Conservation (phyloP, 2,888 invertebrate species). For the Atrina japonica region DNA sequence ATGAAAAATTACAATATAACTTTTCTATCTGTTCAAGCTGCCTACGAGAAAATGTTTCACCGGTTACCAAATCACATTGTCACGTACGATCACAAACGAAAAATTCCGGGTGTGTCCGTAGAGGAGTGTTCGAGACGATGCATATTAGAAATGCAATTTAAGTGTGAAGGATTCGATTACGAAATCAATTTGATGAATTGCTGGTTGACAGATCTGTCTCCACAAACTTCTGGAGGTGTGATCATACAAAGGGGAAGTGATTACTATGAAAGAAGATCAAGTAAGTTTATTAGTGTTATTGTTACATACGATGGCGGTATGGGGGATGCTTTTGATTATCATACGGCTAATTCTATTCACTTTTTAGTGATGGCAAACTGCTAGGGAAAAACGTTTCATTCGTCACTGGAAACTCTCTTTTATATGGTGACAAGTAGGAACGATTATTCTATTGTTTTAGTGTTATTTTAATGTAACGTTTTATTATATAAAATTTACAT, state of each 20-base stretch:
- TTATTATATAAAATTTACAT: too few relatives aligned
- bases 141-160: slow-evolving; percentile 72
- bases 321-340: too few relatives aligned
- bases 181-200: slow-evolving; percentile 66
- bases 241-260: slow-evolving; percentile 65
- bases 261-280: slow-evolving; percentile 71
- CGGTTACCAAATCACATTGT: slow-evolving; percentile 76
- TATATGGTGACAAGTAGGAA: too few relatives aligned
- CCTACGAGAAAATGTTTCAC: slow-evolving; percentile 72
- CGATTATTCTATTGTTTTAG: too few relatives aligned
- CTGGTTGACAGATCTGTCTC: slow-evolving; percentile 71
- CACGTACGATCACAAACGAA: slow-evolving; percentile 69
- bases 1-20: too few relatives aligned
- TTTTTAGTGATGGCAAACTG: too few relatives aligned
- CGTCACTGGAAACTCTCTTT: not conserved
- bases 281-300: slow-evolving; percentile 50
- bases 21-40: too few relatives aligned
- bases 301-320: not conserved
- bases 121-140: slow-evolving; percentile 78
- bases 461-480: too few relatives aligned
- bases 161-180: slow-evolving; percentile 74
- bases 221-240: slow-evolving; percentile 63
- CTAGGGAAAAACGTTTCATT: too few relatives aligned
- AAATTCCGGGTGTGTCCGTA: slow-evolving; percentile 67
- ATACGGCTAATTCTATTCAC: too few relatives aligned